Percentiles rank a stretch among this genome's conserved stretches.
Conservation (phyloP, 2,113 vertebrate genomes). For the human region DNA sequence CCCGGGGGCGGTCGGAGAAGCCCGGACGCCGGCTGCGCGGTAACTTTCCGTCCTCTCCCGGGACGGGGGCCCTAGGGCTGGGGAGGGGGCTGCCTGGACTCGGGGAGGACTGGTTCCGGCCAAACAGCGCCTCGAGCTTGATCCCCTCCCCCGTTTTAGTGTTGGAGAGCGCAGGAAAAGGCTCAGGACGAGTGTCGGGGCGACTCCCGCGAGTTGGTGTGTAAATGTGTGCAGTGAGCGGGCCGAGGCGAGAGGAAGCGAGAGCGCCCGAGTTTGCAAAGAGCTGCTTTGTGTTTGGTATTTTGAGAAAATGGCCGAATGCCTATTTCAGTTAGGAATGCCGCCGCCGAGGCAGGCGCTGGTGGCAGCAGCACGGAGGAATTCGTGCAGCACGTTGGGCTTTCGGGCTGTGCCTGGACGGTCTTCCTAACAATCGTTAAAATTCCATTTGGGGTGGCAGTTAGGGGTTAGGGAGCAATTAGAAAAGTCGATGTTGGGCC, state of each 20-base stretch:
- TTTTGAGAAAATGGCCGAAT: slow-evolving; percentile 87
- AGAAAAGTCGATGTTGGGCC: background rate
- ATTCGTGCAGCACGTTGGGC: slow-evolving; percentile 44
- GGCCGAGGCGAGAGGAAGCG: slow-evolving; percentile 58
- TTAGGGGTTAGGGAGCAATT: background rate
- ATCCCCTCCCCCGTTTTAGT: background rate
- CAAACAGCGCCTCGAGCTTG: background rate
- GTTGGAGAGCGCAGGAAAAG: background rate
- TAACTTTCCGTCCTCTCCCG: background rate
- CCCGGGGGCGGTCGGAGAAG: background rate
- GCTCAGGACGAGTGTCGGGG: background rate
- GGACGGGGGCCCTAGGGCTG: background rate
- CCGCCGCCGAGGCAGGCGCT: slow-evolving; percentile 59
- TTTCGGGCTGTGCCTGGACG: background rate
- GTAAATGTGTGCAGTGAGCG: background rate
- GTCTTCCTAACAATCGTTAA: background rate
- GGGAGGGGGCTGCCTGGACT: background rate
- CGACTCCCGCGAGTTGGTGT: background rate
- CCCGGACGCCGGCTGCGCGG: background rate
- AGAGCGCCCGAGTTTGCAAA: slow-evolving; percentile 71
- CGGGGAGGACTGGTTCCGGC: background rate
- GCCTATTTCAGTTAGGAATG: slow-evolving; percentile 69
- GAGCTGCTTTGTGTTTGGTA: slow-evolving; percentile 81
- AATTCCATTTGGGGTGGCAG: background rate
- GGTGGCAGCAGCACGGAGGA: slow-evolving; percentile 67